Evolutionary conservation across 1,140 invertebrate genomes (phyloP), one percentile per base, ranked within the genome.

Genomic region (Drosophila simulans): DNA sequence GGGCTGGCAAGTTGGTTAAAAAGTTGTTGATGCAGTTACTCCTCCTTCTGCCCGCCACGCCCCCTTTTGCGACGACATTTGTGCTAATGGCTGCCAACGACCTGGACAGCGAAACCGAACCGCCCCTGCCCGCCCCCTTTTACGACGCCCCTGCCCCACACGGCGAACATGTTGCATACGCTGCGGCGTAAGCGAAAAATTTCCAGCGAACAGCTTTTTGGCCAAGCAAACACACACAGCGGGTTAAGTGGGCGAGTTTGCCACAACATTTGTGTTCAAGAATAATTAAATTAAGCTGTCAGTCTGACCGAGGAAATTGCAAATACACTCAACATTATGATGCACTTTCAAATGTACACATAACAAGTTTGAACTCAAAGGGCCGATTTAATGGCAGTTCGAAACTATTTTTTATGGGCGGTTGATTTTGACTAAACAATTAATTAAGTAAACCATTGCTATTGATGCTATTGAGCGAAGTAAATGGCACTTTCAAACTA

Each of bases 1-100:
- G 43, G 71, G 57, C 81, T 80, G 83, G 65, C 83, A 88, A 86
- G 83, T 86, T 86, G 79, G 83, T 88, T 86, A 88, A 86, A 86
- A 86, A 86, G 83, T 86, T 86, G 79, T 86, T 86, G 83, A 86
- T 86, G 83, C 69, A 82, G 75, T 86, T 82, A 69, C 51, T 45
- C 1, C 31, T 11, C 22, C n/a, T 17, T 0, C n/a, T 2, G 1
- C 20, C 22, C 25, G 13, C 17, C 10, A 0, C 15, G 15, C 2
- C 49, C 27, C 49, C 17, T 39, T 40, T 40, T 22, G 60, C 60
- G 64, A 70, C 72, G 73, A 76, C 72, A 77, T 77, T 77, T 77
- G 60, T 76, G 72, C 73, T 77, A 77, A 77, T 77, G 73, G 73
- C 72, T 75, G 82, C 82, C 82, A 85, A 85, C 83, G 82, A 81